phyloP scores from a whole-genome alignment of 2,797 vertebrate species.

The Coccyzus lansbergi region DNA sequence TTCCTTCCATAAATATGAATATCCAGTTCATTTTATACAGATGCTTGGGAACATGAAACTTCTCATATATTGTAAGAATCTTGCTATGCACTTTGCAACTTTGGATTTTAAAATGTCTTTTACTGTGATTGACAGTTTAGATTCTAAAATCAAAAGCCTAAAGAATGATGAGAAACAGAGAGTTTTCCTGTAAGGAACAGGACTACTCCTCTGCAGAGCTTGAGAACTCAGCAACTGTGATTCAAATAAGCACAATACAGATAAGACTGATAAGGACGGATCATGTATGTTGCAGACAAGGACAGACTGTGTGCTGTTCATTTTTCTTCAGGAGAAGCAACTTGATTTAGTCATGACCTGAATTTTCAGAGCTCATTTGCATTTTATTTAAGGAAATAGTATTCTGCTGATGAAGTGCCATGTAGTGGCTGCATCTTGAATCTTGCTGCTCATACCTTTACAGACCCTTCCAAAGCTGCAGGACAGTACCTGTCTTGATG shows the following conservation, averaged over 20 bases:
- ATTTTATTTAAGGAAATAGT: neutral
- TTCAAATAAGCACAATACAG: neutral
- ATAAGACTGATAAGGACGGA: constrained; percentile 5
- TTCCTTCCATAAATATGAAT: neutral
- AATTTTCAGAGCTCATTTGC: constrained; percentile 34
- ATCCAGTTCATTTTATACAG: neutral
- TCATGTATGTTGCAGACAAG: neutral
- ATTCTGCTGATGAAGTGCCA: neutral
- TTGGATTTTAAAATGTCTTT: neutral
- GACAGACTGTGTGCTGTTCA: neutral
- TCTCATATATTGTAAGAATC: neutral
- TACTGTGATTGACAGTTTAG: neutral
- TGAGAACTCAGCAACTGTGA: neutral
- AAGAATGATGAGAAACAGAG: neutral
- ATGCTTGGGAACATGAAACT: neutral
- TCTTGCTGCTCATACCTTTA: neutral
- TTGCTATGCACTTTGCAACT: neutral
- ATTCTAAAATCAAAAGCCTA: neutral
- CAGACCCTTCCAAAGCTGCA: neutral
- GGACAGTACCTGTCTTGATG: neutral
- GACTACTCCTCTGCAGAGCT: neutral
- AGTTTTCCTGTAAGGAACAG: neutral
- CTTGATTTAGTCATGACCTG: constrained; percentile 13
- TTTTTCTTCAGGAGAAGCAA: constrained; percentile 1
- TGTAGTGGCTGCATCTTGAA: neutral